Base-by-base conservation (phyloP, 1,140 invertebrate genomes). In the Cotesia typhae region DNA sequence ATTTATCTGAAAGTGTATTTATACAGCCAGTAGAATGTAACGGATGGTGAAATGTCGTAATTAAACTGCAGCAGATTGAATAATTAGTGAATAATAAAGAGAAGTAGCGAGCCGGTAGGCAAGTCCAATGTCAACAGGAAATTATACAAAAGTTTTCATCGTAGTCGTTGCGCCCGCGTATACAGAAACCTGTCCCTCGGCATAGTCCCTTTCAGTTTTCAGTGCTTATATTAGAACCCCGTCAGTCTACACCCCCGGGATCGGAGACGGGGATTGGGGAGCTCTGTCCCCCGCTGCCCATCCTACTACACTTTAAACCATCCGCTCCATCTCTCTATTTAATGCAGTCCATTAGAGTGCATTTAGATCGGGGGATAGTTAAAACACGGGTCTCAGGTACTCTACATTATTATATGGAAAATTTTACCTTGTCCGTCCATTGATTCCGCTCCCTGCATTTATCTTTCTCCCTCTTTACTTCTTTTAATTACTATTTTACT, bases 291-390 rank as follows among this genome's bases (percentile, higher is more conserved):
- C 61, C 41, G 20, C 41, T 52, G 20, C 47, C 4, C 64, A 63
- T 64, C 67, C 67, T 65, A 35, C 41, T 47, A 47, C 41, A 47
- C 41, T 47, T 10, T 28, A 28, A 47, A 47, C 64, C 65, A 53
- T 52, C 69, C 65, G 63, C 69, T 57, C 74, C 74, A 71, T 70
- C 75, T 65, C 74, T 74, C 76, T 74, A 74, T 77, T 77, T 77
- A 77, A 77, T 77, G 74, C 76, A 77, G 76, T 77, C 76, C 76
- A 77, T 77, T 77, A 77, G 76, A 77, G 76, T 77, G 76, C 76
- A 77, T 77, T 77, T 77, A 77, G 76, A 77, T 77, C 74, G 72
- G 74, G 76, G 76, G 71, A 77, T 77, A 77, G 76, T 75, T 77
- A 75, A 77, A 77, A 68, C 74, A 66, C 64, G 55, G 74, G 37